phyloP scores from a whole-genome alignment of 2,888 invertebrate genomes.

The Chironomus riparius region DNA sequence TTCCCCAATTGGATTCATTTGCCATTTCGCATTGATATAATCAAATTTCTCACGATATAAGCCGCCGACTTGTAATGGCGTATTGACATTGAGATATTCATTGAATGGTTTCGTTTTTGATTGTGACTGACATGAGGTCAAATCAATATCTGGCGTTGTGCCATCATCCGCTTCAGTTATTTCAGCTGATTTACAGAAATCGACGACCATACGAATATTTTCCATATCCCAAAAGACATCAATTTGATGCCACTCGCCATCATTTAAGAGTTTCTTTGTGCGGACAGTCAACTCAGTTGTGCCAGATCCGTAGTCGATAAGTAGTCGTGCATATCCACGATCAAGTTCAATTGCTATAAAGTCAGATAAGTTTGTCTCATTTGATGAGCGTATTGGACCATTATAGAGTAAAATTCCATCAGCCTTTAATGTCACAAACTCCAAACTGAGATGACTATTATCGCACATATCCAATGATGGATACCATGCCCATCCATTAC shows the following conservation, averaged over 20 bases:
- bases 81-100: slow-evolving; percentile 48
- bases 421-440: slow-evolving; percentile 46
- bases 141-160: slow-evolving; percentile 41
- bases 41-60: slow-evolving; percentile 41
- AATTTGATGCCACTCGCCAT: slow-evolving; percentile 53
- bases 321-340: slow-evolving; percentile 45
- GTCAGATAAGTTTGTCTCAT: slow-evolving; percentile 42
- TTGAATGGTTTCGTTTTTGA: slow-evolving; percentile 46
- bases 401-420: slow-evolving; percentile 52
- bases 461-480: slow-evolving; percentile 50
- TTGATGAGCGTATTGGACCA: slow-evolving; percentile 45
- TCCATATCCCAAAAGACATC: slow-evolving; percentile 48
- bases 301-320: slow-evolving; percentile 48
- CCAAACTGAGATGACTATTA: slow-evolving; percentile 47
- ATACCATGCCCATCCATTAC: slow-evolving; percentile 52
- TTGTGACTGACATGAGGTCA: slow-evolving; percentile 43
- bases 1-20: slow-evolving; percentile 37
- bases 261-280: slow-evolving; percentile 41
- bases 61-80: slow-evolving; percentile 50
- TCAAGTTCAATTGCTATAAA: slow-evolving; percentile 49
- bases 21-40: slow-evolving; percentile 38
- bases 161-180: slow-evolving; percentile 43
- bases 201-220: slow-evolving; percentile 45
- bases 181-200: slow-evolving; percentile 43
- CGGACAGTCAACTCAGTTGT: slow-evolving; percentile 39